Conservation (phyloP, 2,888 invertebrate species). For the Epinotia brunnichana region DNA sequence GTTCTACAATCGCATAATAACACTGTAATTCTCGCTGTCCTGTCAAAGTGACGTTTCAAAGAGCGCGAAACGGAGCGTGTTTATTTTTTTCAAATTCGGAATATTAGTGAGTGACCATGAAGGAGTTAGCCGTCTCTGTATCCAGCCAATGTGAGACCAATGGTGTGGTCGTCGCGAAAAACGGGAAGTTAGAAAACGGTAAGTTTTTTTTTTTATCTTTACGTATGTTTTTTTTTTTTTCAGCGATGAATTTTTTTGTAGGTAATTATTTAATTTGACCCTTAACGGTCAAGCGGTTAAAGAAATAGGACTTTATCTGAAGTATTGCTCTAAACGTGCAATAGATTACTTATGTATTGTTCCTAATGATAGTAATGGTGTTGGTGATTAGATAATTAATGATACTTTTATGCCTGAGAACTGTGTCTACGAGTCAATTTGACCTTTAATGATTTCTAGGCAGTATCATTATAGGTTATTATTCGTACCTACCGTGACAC, state of each 20-base stretch:
- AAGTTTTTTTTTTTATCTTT: slow-evolving; percentile 52
- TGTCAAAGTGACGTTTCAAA: slow-evolving; percentile 78
- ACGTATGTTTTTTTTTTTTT: background rate
- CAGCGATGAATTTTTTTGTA: background rate
- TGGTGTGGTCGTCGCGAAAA: slow-evolving; percentile 67
- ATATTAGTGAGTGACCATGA: slow-evolving; percentile 62
- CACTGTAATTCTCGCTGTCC: slow-evolving; percentile 45
- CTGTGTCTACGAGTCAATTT: slow-evolving; percentile 2
- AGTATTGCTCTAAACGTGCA: background rate
- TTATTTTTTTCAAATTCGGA: slow-evolving; percentile 46
- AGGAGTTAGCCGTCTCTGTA: slow-evolving; percentile 70
- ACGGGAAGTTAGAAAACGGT: slow-evolving; percentile 68
- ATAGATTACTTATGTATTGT: background rate
- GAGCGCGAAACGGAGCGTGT: slow-evolving; percentile 64
- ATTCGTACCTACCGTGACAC: slow-evolving; percentile 11
- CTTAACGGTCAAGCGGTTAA: background rate
- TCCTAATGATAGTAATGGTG: background rate
- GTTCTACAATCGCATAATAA: slow-evolving; percentile 46
- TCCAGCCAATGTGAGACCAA: slow-evolving; percentile 66
- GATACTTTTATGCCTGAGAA: background rate
- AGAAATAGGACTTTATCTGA: background rate
- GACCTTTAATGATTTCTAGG: slow-evolving; percentile 10
- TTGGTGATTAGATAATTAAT: slow-evolving; percentile 6
- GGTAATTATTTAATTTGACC: background rate
- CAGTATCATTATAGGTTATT: slow-evolving; percentile 21